Evolutionary conservation across 2,797 vertebrate species (phyloP), one percentile per base, ranked within the genome.

Genomic region (Hyperoplus immaculatus): DNA sequence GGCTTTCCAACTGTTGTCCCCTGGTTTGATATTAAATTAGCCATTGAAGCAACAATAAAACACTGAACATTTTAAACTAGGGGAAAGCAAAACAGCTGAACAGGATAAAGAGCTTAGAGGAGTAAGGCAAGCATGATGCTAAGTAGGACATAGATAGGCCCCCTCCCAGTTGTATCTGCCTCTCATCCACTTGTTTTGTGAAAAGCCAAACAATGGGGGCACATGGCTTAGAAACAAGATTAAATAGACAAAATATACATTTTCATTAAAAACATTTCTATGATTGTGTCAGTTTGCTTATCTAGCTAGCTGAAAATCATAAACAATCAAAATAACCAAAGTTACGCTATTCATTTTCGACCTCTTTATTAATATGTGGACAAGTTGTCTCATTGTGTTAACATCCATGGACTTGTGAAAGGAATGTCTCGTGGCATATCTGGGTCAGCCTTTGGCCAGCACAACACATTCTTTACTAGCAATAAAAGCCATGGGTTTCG

Each of bases 341-440:
- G 10, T 10, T 16, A 8, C 14, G 5, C 29, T n/a, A 29, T 6
- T 58, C 15, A 29, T 54, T 72, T 62, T 5, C 0, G 77, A 21
- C 55, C 56, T 21, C 36, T 76, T 43, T 29, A 18, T 69, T 21
- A 67, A 54, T 78, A 29, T 43, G 46, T 62, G 76, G 53, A 87
- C 68, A 86, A 69, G 65, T 66, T 68, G 82, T 81, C 82, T 68
- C n/a, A 47, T 42, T 72, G 70, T 13, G 63, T 88, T 87, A 81
- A 68, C 58, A 39, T 89, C 69, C 63, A 29, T 65, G 78, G 88
- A 82, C 75, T 72, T 75, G 47, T 70, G 77, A 86, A 21, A 64
- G 69, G 69, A 85, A 92, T 90, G 74, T 80, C 72, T 86, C 36
- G 11, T 87, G 89, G 78, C 90, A 90, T 82, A 92, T 90, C 86